These are phyloP conservation scores for Dasypolia templi DNA, from an alignment of 2,888 invertebrate species.

Conservation along the genomic window DNA sequence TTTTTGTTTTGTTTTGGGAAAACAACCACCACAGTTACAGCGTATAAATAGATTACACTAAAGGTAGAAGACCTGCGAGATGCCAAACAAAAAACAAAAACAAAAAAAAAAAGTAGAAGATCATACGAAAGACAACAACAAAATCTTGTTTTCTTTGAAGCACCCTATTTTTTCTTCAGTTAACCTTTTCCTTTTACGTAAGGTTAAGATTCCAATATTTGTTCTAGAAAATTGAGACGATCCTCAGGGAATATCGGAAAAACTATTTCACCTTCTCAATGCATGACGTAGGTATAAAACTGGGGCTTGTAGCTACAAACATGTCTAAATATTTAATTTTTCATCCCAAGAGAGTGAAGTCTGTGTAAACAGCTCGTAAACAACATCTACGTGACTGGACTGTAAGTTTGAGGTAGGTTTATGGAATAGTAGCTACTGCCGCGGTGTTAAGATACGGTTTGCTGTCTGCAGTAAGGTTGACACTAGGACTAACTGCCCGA, in stretches of 20 bases:
- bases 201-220: slow-evolving; percentile 36
- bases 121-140: not conserved
- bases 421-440: not conserved
- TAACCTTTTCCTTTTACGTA: not conserved
- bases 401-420: slow-evolving; percentile 4
- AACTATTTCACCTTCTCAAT: slow-evolving; percentile 39
- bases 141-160: not conserved
- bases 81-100: no score
- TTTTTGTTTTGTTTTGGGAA: no score
- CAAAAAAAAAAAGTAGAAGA: no score
- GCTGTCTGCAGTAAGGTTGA: not conserved
- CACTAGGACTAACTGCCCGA: not conserved
- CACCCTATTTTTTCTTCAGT: not conserved
- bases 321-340: slow-evolving; percentile 54
- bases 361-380: slow-evolving; percentile 32
- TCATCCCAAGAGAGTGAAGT: slow-evolving; percentile 40
- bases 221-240: slow-evolving; percentile 36
- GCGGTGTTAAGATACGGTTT: not conserved
- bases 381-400: slow-evolving; percentile 28
- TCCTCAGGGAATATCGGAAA: slow-evolving; percentile 24
- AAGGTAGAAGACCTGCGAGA: no score
- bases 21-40: no score
- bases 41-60: no score
- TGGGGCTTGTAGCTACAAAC: not conserved
- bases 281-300: slow-evolving; percentile 26